Conservation (phyloP, 2,888 invertebrate genomes). For the Leptothorax acervorum region DNA sequence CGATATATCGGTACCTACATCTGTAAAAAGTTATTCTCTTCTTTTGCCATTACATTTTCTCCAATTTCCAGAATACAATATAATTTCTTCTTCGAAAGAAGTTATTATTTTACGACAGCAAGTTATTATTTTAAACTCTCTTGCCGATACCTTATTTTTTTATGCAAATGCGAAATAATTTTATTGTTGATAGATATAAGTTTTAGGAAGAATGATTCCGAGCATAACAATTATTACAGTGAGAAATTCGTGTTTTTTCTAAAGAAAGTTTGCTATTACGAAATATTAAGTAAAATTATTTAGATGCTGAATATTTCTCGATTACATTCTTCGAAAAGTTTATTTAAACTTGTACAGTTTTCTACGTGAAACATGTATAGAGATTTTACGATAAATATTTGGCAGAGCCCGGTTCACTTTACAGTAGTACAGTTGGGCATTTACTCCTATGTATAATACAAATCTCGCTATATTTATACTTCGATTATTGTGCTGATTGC, state of each 20-base stretch:
- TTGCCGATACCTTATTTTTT: not conserved
- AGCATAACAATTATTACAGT: not conserved
- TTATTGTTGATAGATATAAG: not conserved
- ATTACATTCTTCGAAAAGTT: not conserved
- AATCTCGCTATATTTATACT: not conserved
- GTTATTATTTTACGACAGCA: not conserved
- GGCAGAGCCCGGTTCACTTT: not conserved
- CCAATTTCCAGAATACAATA: not conserved
- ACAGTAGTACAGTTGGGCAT: not conserved
- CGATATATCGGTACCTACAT: not conserved
- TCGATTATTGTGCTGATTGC: too few relatives aligned
- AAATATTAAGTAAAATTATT: conserved; percentile 1
- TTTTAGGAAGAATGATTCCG: not conserved
- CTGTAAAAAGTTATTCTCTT: not conserved
- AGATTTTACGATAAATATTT: conserved; percentile 45
- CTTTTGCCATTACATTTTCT: not conserved
- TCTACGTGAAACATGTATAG: not conserved
- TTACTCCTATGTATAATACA: not conserved
- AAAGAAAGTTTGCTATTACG: not conserved
- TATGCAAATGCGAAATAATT: not conserved
- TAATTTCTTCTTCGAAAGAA: not conserved
- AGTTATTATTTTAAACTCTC: too few relatives aligned
- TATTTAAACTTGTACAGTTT: not conserved
- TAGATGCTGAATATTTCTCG: not conserved
- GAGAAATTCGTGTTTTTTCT: not conserved